phyloP scores from a whole-genome alignment of 2,113 vertebrate species.

The Tenebrosternarchus preto region DNA sequence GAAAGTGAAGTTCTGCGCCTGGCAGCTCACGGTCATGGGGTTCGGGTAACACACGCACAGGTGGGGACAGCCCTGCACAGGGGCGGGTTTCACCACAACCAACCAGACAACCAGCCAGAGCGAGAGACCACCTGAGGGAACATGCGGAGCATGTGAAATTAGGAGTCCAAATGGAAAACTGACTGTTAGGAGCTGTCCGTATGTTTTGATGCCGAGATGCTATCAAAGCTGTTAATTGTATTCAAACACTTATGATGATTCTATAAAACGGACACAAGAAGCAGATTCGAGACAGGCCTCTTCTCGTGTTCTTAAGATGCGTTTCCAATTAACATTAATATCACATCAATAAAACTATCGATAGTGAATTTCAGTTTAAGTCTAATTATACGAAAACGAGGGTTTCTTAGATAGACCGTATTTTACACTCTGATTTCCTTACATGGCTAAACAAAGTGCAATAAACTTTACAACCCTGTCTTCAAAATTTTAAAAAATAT shows the following conservation, averaged over 20 bases:
- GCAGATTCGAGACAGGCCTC: too few relatives aligned
- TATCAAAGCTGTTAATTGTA: neutral
- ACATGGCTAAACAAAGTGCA: neutral
- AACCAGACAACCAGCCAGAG: conserved; percentile 83
- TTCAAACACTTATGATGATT: neutral
- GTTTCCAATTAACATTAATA: too few relatives aligned
- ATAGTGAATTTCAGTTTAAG: too few relatives aligned
- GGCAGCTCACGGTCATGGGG: conserved; percentile 97
- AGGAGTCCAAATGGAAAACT: neutral
- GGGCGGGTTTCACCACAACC: conserved; percentile 78
- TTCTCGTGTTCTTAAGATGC: too few relatives aligned
- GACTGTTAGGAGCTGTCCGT: conserved; percentile 44
- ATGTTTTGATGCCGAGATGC: neutral
- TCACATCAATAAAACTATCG: too few relatives aligned
- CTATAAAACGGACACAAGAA: too few relatives aligned
- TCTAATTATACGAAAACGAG: too few relatives aligned
- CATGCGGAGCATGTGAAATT: conserved; percentile 43
- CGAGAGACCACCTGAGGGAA: conserved; percentile 74
- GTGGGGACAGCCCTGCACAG: conserved; percentile 82
- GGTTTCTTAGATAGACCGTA: too few relatives aligned
- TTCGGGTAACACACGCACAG: conserved; percentile 93
- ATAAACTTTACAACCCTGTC: neutral
- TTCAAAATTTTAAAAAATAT: too few relatives aligned
- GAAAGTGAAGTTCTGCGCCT: conserved; percentile 94
- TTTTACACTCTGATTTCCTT: neutral